Percentiles rank a stretch among this genome's conserved stretches.
phyloP scores from a whole-genome alignment of 2,888 invertebrate genomes.

The Doris montereyensis region DNA sequence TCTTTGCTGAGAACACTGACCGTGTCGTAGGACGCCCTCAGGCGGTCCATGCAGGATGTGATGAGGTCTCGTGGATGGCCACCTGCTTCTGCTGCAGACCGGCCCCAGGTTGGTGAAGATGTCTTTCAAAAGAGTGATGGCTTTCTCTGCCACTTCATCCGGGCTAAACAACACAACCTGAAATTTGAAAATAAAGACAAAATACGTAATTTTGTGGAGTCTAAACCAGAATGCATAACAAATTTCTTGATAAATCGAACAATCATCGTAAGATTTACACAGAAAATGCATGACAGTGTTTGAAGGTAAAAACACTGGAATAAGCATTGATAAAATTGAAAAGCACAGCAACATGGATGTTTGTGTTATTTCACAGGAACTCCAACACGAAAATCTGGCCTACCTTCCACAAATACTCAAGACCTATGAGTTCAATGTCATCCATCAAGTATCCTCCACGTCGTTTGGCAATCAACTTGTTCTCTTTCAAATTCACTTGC shows the following conservation, averaged over 20 bases:
- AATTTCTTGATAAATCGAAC: too few species aligned
- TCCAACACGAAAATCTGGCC: conserved; percentile 69
- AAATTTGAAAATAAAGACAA: too few species aligned
- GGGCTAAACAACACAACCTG: conserved; percentile 88
- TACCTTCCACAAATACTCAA: conserved; percentile 96
- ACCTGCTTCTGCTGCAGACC: conserved; percentile 83
- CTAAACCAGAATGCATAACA: too few species aligned
- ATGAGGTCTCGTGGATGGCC: conserved; percentile 93
- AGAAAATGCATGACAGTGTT: too few species aligned
- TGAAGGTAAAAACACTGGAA: neutral
- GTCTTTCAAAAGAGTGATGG: conserved; percentile 91
- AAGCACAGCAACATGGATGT: too few species aligned
- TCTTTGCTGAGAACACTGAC: conserved; percentile 70
- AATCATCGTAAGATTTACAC: too few species aligned
- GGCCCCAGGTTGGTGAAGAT: conserved; percentile 93
- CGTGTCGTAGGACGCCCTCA: conserved; percentile 85
- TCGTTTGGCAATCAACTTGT: conserved; percentile 89
- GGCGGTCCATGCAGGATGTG: conserved; percentile 90
- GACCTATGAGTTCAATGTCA: conserved; percentile 94
- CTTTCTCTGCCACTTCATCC: conserved; percentile 93
- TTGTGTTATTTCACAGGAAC: too few species aligned
- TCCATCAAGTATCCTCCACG: conserved; percentile 85
- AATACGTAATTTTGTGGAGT: too few species aligned
- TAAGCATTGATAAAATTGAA: neutral
- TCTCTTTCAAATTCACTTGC: conserved; percentile 95